Evolutionary conservation across 2,888 invertebrate species (phyloP), one percentile per base, ranked within the genome.

Genomic region (Eupithecia subfuscata): DNA sequence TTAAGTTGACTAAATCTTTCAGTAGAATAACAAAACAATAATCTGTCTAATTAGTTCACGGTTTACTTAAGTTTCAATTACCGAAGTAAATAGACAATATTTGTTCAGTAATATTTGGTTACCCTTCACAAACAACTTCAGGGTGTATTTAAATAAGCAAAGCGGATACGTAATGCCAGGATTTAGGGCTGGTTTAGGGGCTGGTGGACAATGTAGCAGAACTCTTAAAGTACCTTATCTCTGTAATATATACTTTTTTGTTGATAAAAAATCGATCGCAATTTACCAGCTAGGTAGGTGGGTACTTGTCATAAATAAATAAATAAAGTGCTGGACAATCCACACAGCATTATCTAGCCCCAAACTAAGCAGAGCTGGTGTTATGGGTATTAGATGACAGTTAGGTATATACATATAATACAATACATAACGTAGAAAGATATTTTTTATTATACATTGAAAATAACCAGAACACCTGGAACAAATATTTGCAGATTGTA

Each of bases 81-180:
- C 60, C 60, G 14, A 60, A 60, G 60, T 60, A 56, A 56, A 56
- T 56, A 56, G n/a, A 60, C 52, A 60, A 25, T 60, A 60, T 60
- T 60, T 25, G 25, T 25, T 60, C 7, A 22, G 12, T 60, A 60
- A 60, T 60, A 60, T 60, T 25, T 60, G 25, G 60, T 60, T 14
- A 60, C 60, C 22, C 60, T 60, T 25, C 12, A 25, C 25, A 60
- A 60, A 60, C 25, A 60, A 25, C 25, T 12, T 60, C 22, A 60
- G 56, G 25, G 25, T 56, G 56, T 60, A 60, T 60, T 5, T 60
- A 14, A 14, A 60, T 60, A 60, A 25, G 22, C 14, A 60, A 22
- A 56, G 5, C 22, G 3, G 56, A 56, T 22, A 22, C 56, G 11
- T 56, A 56, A 56, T 56, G 52, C 11, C 52, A 52, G n/a, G 11